Conservation (phyloP, 2,113 vertebrate species). For the Passer domesticus region DNA sequence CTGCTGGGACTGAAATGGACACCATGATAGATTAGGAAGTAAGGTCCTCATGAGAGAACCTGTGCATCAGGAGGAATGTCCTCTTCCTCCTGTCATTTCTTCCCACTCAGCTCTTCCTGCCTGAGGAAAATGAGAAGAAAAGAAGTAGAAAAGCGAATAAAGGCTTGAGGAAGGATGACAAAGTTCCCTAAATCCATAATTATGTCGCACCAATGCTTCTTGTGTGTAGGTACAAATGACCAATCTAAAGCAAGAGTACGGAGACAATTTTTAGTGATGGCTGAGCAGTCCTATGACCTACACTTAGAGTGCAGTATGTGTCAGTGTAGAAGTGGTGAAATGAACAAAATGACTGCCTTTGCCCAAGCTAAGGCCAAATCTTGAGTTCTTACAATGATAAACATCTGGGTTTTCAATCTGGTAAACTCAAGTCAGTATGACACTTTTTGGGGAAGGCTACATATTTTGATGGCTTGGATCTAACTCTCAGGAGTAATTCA, state of each 20-base stretch:
- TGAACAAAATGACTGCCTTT: neutral
- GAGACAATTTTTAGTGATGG: neutral
- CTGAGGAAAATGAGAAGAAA: neutral
- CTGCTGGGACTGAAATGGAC: neutral
- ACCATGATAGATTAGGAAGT: neutral
- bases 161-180: neutral
- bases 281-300: neutral
- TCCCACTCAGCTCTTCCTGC: neutral
- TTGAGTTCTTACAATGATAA: neutral
- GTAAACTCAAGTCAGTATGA: neutral
- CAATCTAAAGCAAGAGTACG: neutral
- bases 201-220: accelerated
- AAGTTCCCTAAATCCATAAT: neutral
- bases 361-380: neutral
- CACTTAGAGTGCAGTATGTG: neutral
- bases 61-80: neutral
- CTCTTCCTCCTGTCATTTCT: accelerated
- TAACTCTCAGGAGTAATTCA: neutral
- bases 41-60: neutral
- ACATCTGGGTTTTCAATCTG: neutral
- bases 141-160: neutral
- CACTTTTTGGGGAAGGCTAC: neutral
- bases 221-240: neutral
- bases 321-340: neutral
- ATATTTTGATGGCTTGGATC: neutral